These are phyloP conservation scores for Neomonachus schauinslandi DNA, from an alignment of 2,113 vertebrate species.

Conservation along the genomic window DNA sequence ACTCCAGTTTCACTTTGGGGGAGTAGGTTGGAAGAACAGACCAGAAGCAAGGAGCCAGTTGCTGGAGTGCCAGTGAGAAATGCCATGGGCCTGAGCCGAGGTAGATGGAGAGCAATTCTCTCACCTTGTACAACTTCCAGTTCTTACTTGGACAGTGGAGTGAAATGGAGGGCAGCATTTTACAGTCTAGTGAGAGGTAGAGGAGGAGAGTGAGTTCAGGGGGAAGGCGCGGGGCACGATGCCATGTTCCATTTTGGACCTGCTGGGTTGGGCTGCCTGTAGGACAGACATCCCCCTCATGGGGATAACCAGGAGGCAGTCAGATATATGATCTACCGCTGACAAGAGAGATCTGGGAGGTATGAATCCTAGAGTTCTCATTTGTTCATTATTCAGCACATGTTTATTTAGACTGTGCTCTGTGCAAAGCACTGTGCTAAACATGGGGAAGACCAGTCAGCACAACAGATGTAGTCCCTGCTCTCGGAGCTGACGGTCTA, in stretches of 20 bases:
- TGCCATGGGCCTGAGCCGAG: fast-evolving
- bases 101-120: too few species aligned
- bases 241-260: not conserved
- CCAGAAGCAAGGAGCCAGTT: not conserved
- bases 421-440: not conserved
- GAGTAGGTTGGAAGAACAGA: not conserved
- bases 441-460: not conserved
- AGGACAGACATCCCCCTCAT: not conserved
- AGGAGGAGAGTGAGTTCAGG: not conserved
- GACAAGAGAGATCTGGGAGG: not conserved
- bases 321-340: not conserved
- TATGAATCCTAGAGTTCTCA: not conserved
- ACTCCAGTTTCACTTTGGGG: not conserved
- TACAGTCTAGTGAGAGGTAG: too few species aligned
- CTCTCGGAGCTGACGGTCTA: not conserved
- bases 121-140: fast-evolving
- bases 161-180: not conserved
- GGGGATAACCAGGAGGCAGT: too few species aligned
- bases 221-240: not conserved
- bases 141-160: not conserved
- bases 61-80: not conserved
- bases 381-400: not conserved
- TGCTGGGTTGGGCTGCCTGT: not conserved
- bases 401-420: not conserved
- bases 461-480: not conserved